Percentiles rank a stretch among this genome's conserved stretches.
These are phyloP conservation scores for mouse (Mus musculus) DNA, from an alignment of 2,113 vertebrate genomes.

Conservation along the genomic window DNA sequence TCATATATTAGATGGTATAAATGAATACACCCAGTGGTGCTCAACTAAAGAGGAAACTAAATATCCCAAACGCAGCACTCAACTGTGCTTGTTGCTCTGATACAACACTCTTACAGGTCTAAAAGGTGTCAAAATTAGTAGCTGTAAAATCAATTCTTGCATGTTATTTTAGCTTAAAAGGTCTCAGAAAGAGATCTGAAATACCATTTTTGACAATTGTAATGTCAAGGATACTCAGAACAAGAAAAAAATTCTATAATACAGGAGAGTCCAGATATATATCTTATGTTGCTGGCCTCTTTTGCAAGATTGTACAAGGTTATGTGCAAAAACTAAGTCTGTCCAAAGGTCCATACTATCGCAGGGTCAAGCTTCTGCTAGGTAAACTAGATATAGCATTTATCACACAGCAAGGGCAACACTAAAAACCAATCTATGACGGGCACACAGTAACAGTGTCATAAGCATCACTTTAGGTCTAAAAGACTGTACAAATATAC, in stretches of 20 bases:
- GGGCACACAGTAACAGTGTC: conserved; percentile 93
- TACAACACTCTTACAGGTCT: conserved; percentile 92
- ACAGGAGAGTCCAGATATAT: conserved; percentile 91
- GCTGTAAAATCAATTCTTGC: conserved; percentile 90
- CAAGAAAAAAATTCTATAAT: conserved; percentile 90
- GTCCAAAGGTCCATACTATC: conserved; percentile 93
- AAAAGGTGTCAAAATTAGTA: conserved; percentile 92
- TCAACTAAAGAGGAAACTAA: conserved; percentile 92
- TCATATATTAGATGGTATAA: conserved; percentile 93
- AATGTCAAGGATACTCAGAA: conserved; percentile 90
- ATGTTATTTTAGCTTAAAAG: conserved; percentile 90
- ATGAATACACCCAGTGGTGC: conserved; percentile 89
- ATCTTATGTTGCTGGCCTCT: conserved; percentile 89
- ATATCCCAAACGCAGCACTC: conserved; percentile 89
- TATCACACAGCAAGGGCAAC: conserved; percentile 97
- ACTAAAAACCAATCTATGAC: conserved; percentile 93
- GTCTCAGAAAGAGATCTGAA: conserved; percentile 90
- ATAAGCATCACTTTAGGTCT: conserved; percentile 95
- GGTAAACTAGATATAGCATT: conserved; percentile 95
- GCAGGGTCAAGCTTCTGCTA: conserved; percentile 94
- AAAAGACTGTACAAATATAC: conserved; percentile 99
- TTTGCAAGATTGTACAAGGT: conserved; percentile 93
- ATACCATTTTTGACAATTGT: conserved; percentile 87
- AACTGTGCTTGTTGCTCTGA: conserved; percentile 88
- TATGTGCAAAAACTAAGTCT: conserved; percentile 96